These are phyloP conservation scores for Gnatocerus cornutus DNA, from an alignment of 2,888 invertebrate genomes.

Conservation along the genomic window DNA sequence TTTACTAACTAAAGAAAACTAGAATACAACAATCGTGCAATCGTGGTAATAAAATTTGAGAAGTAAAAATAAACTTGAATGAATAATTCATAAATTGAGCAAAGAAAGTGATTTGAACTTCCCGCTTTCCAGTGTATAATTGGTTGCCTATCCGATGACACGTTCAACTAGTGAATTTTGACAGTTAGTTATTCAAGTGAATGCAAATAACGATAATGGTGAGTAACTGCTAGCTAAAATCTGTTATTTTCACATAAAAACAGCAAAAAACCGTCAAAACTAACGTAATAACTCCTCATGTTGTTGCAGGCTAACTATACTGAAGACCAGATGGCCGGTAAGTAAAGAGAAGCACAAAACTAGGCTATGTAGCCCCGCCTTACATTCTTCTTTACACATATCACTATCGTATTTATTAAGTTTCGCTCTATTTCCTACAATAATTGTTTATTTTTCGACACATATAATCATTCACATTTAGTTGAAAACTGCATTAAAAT, in stretches of 20 bases:
- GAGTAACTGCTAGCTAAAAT: constrained; percentile 14
- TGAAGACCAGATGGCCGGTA: constrained; percentile 94
- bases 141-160: constrained; percentile 30
- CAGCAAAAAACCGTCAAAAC: not conserved
- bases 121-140: constrained; percentile 20
- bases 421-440: constrained; percentile 54
- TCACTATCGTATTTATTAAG: constrained; percentile 60
- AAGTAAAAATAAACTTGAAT: too few species aligned
- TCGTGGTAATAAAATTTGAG: too few species aligned
- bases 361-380: constrained; percentile 71
- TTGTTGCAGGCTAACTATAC: constrained; percentile 87
- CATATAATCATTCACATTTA: constrained; percentile 23
- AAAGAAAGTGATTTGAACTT: constrained; percentile 32
- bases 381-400: constrained; percentile 59
- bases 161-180: constrained; percentile 43
- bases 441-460: constrained; percentile 15
- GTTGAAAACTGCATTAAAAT: constrained; percentile 5
- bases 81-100: too few species aligned
- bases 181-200: constrained; percentile 47
- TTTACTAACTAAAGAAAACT: too few species aligned
- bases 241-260: constrained; percentile 19
- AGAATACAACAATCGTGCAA: too few species aligned
- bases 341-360: constrained; percentile 72
- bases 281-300: constrained; percentile 46
- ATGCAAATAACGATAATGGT: constrained; percentile 45